These are phyloP conservation scores for Macrochelys suwanniensis DNA, from an alignment of 2,797 vertebrate genomes.

Conservation along the genomic window DNA sequence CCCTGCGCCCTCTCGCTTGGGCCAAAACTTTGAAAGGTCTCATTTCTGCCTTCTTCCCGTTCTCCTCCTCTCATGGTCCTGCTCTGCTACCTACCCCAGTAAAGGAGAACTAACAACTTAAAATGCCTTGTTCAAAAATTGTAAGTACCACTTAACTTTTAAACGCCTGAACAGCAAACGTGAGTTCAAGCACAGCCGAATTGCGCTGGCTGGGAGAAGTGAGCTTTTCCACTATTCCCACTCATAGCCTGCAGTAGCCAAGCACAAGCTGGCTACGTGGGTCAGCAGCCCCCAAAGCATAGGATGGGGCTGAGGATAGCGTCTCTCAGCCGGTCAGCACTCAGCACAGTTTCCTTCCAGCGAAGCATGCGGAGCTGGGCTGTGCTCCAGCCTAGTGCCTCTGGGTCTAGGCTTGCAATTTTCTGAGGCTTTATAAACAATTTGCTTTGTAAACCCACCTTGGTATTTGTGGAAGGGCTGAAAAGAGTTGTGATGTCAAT, in stretches of 20 bases:
- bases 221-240: not conserved
- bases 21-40: no score
- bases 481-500: not conserved
- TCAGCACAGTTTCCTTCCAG: not conserved
- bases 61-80: no score
- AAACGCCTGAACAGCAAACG: no score
- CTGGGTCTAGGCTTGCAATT: not conserved
- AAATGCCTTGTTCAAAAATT: no score
- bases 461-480: not conserved
- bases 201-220: not conserved
- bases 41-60: no score
- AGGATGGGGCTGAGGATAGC: not conserved
- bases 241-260: no score
- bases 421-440: not conserved
- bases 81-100: no score
- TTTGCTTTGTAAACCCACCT: not conserved
- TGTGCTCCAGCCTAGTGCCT: not conserved
- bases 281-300: not conserved
- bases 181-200: not conserved
- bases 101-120: no score
- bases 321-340: not conserved
- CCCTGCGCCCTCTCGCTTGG: no score
- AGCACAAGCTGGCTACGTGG: not conserved
- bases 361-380: not conserved
- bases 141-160: no score